phyloP scores from a whole-genome alignment of 2,797 vertebrate genomes.

The Zonotrichia albicollis region DNA sequence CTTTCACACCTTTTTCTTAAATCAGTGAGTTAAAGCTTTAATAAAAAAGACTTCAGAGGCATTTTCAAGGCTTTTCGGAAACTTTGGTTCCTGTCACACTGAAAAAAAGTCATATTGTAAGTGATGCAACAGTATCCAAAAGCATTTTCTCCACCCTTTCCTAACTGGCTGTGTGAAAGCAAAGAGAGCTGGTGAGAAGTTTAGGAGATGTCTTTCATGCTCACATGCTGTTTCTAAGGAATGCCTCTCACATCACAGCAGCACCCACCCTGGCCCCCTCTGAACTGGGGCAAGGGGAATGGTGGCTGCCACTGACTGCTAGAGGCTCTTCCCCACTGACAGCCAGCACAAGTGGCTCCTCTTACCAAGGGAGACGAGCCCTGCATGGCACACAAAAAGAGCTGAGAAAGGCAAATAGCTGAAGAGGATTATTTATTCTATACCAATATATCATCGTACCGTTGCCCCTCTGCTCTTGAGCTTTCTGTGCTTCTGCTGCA shows the following conservation, averaged over 20 bases:
- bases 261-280: background rate
- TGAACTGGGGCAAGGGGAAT: rapidly evolving
- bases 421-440: background rate
- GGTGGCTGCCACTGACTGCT: rapidly evolving
- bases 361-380: background rate
- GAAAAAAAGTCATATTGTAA: background rate
- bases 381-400: background rate
- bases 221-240: background rate
- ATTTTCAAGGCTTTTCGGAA: background rate
- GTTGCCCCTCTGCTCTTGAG: background rate
- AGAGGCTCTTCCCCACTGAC: background rate
- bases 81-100: background rate
- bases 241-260: background rate
- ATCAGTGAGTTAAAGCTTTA: background rate
- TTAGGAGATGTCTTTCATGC: background rate
- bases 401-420: background rate
- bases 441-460: rapidly evolving
- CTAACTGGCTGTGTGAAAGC: background rate
- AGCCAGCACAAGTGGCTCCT: background rate
- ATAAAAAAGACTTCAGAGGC: background rate
- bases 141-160: background rate
- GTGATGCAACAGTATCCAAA: background rate
- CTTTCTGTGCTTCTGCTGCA: background rate
- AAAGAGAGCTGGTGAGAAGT: background rate
- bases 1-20: background rate